Evolutionary conservation across 2,888 invertebrate species (phyloP), one percentile per base, ranked within the genome.

Genomic region (Globia sparganii): DNA sequence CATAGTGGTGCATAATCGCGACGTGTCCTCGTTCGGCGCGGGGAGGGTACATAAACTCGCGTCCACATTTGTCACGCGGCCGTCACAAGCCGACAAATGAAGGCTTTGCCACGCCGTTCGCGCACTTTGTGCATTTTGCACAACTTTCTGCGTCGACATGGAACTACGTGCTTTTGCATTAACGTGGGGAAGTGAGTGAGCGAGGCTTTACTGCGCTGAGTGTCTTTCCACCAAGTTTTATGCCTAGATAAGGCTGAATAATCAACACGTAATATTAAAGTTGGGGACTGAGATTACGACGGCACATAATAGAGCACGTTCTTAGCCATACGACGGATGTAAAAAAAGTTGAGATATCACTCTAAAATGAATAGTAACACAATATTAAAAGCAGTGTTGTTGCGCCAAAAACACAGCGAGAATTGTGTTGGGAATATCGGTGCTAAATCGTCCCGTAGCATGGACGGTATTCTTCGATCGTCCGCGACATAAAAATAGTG

Each of bases 31-130:
- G 91, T 90, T 88, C 77, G 65, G 88, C 80, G 90, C 85, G 89
- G 86, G 88, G 88, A 89, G 91, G 91, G 92, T 90, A 92, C 91
- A 94, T 94, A 94, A 94, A 95, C 94, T 92, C 92, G 91, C 93
- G 95, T 95, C 94, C 94, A 95, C 95, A 96, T 97, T 97, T 97
- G 96, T 97, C 97, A 96, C 94, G 92, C 93, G 93, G 93, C 91
- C 94, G 96, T 96, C 96, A 97, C 92, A 93, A 95, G 95, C 93
- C 96, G 96, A 97, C 97, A 97, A 96, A 97, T 97, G 96, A 97
- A 96, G 96, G 96, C 96, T 95, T 96, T 95, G 94, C 95, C 92
- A 93, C 93, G 94, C 92, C 92, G 94, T 94, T 94, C 93, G 94
- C 95, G 93, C 94, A 95, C 96, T 95, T 95, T 96, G 95, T 96